Percentiles rank a stretch among this genome's conserved stretches.
Evolutionary conservation across 2,888 invertebrate species (phyloP).

Genomic region (Drosophila picticornis): DNA sequence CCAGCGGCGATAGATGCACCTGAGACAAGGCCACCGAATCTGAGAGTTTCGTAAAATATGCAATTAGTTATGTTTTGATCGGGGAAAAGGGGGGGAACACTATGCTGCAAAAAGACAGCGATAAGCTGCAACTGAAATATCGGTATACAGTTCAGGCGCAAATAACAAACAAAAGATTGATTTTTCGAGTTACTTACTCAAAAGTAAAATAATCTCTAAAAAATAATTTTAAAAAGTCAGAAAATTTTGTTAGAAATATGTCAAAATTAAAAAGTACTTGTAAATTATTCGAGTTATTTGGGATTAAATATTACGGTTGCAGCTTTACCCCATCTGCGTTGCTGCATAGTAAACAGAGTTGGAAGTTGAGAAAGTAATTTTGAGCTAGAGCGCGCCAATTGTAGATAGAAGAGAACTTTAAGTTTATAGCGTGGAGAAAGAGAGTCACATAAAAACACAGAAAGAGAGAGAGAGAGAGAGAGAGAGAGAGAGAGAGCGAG

Average conservation of each 20-base stretch:
- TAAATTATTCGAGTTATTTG: background rate
- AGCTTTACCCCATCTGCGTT: background rate
- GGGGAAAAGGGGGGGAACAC: background rate
- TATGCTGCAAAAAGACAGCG: background rate
- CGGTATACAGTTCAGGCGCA: too few species aligned
- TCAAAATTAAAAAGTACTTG: background rate
- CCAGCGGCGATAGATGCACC: constrained; percentile 92
- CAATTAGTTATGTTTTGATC: constrained; percentile 17
- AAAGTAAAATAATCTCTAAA: background rate
- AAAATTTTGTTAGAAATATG: background rate
- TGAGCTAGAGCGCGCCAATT: constrained; percentile 80
- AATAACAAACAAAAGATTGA: too few species aligned
- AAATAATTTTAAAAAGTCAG: background rate
- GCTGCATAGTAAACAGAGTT: constrained; percentile 19
- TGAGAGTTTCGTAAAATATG: constrained; percentile 68
- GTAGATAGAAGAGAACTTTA: constrained; percentile 44
- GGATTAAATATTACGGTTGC: background rate
- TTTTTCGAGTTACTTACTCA: too few species aligned
- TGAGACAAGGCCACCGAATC: constrained; percentile 92
- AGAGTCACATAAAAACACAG: constrained; percentile 35
- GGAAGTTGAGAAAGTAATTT: constrained; percentile 70
- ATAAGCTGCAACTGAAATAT: background rate
- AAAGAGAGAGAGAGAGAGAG: constrained; percentile 19
- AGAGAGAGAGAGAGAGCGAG: constrained; percentile 19
- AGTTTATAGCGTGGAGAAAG: constrained; percentile 5